Conservation (phyloP, 2,888 invertebrate species). For the Stenolophus ochropezus region DNA sequence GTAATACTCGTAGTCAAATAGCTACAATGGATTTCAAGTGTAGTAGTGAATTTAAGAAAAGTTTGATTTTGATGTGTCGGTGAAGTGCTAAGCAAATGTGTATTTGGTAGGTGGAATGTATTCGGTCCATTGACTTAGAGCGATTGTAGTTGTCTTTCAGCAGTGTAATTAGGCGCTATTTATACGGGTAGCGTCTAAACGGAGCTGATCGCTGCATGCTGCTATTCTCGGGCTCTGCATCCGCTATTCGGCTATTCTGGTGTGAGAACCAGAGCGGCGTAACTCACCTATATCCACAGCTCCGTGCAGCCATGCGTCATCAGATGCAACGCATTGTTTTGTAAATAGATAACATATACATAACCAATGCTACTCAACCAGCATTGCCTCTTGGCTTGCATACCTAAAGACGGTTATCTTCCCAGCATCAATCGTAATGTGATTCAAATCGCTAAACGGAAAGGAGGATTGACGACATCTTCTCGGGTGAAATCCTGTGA, state of each 20-base stretch:
- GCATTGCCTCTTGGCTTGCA: too few species aligned
- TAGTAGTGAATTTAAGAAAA: too few species aligned
- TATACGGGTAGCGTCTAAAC: slow-evolving; percentile 6
- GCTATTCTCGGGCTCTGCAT: slow-evolving; percentile 29
- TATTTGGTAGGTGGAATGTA: neutral
- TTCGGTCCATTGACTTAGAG: slow-evolving; percentile 19
- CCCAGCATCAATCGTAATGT: too few species aligned
- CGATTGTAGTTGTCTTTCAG: slow-evolving; percentile 32
- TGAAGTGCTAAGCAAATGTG: too few species aligned
- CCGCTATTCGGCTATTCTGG: neutral
- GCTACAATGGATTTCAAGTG: too few species aligned
- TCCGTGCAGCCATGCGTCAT: slow-evolving; percentile 4
- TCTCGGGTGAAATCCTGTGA: too few species aligned
- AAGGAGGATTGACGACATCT: too few species aligned
- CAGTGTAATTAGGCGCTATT: slow-evolving; percentile 25
- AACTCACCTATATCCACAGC: neutral
- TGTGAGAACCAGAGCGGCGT: neutral
- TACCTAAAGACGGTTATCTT: too few species aligned
- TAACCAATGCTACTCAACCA: too few species aligned
- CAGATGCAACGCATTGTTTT: neutral
- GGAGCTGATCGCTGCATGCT: slow-evolving; percentile 20
- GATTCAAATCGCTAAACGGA: too few species aligned
- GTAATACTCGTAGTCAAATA: too few species aligned
- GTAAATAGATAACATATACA: too few species aligned
- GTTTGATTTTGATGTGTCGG: neutral